Conservation (phyloP, 2,797 vertebrate species). For the Mormyrops boulengeri region DNA sequence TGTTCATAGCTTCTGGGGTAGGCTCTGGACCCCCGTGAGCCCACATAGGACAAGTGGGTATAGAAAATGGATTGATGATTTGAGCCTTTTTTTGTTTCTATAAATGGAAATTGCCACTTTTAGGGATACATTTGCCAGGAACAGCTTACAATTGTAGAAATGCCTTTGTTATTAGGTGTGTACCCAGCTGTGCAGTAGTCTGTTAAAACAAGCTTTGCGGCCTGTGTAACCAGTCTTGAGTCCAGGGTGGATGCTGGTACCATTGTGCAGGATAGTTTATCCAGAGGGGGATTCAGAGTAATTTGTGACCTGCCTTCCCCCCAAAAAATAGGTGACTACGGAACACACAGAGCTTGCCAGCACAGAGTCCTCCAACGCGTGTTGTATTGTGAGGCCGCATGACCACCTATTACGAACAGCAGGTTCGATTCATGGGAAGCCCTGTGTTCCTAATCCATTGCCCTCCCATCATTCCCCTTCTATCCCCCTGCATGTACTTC, state of each 20-base stretch:
- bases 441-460: not conserved
- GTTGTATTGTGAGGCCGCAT: slow-evolving; percentile 13
- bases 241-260: not conserved
- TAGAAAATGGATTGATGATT: not conserved
- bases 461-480: not conserved
- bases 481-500: not conserved
- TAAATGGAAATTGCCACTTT: not conserved
- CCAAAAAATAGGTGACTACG: not conserved
- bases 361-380: not conserved
- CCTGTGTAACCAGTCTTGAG: not conserved
- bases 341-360: not conserved
- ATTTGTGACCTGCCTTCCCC: not conserved
- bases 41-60: not conserved
- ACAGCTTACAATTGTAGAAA: not conserved
- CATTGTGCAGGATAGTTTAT: not conserved
- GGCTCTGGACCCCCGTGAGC: not conserved
- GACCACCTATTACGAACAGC: not conserved
- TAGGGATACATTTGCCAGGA: not conserved
- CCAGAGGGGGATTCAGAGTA: not conserved
- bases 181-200: not conserved
- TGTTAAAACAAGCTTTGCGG: not conserved
- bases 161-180: not conserved
- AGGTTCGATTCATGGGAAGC: not conserved
- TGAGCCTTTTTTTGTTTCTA: not conserved
- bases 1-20: not conserved